Evolutionary conservation across 2,113 vertebrate species (phyloP).

Genomic region (Ursus arctos): DNA sequence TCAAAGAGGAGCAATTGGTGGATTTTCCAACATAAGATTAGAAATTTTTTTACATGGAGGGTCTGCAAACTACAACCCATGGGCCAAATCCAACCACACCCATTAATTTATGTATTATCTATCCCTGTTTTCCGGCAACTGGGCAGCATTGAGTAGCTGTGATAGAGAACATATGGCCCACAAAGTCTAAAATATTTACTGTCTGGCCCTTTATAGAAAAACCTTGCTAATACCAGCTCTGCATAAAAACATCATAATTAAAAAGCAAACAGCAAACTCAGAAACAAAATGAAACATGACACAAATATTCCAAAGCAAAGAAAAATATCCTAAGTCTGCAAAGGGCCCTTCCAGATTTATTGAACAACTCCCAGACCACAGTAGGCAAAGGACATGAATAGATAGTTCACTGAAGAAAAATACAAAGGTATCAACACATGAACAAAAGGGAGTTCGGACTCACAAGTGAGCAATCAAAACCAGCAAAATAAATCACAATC

Average conservation of each 20-base stretch:
- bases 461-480: not conserved
- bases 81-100: not conserved
- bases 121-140: not conserved
- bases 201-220: not conserved
- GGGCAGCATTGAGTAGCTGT: fast-evolving
- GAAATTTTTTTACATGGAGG: not conserved
- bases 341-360: not conserved
- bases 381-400: not conserved
- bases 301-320: not conserved
- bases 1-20: not conserved
- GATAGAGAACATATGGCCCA: not conserved
- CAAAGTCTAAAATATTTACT: not conserved
- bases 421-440: not conserved
- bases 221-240: not conserved
- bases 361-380: not conserved
- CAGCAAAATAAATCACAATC: not conserved
- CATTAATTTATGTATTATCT: not conserved
- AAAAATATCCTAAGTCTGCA: not conserved
- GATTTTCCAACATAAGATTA: not conserved
- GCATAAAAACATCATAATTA: not conserved
- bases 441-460: not conserved
- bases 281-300: not conserved
- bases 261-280: not conserved
- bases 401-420: not conserved
- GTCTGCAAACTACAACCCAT: not conserved